These are phyloP conservation scores for Ochropleura plecta DNA, from an alignment of 2,888 invertebrate genomes.

Conservation along the genomic window DNA sequence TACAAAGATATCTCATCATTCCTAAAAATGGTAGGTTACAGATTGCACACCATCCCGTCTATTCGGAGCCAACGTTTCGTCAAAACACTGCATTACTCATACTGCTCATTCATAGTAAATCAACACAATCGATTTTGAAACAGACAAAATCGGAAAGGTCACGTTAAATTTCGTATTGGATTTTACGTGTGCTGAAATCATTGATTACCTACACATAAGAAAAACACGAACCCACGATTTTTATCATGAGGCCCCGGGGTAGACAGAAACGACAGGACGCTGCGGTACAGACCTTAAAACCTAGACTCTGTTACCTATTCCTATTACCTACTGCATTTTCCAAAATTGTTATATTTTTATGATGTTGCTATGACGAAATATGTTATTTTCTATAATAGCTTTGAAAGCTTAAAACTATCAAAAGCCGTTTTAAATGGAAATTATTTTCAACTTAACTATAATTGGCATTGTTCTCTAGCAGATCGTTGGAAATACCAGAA, in stretches of 20 bases:
- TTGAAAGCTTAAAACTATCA: not conserved
- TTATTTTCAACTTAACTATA: slow-evolving; percentile 37
- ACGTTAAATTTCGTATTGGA: not conserved
- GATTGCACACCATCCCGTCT: slow-evolving; percentile 29
- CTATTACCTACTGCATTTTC: not conserved
- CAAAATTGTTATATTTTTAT: not conserved
- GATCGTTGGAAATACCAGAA: slow-evolving; percentile 26
- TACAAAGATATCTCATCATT: not conserved
- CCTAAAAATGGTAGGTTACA: slow-evolving; percentile 21
- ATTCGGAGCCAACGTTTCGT: slow-evolving; percentile 4
- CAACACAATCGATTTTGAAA: slow-evolving; percentile 40
- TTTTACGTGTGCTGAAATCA: slow-evolving; percentile 1
- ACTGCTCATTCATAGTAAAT: slow-evolving; percentile 12
- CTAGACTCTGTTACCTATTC: not conserved
- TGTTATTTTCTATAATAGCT: not conserved
- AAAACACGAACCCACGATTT: not conserved
- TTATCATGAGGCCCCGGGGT: not conserved
- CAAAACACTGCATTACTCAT: slow-evolving; percentile 22
- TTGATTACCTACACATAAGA: too few species aligned
- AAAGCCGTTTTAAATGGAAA: slow-evolving; percentile 11
- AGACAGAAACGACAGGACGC: not conserved
- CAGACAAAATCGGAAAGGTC: slow-evolving; percentile 16
- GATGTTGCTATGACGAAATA: not conserved
- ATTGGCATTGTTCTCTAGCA: slow-evolving; percentile 28
- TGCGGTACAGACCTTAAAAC: not conserved